A percentile compares a stretch with the other conserved stretches of the same genome.
Conservation (phyloP, 2,888 invertebrate genomes). For the Zygothrica quintamaculata region DNA sequence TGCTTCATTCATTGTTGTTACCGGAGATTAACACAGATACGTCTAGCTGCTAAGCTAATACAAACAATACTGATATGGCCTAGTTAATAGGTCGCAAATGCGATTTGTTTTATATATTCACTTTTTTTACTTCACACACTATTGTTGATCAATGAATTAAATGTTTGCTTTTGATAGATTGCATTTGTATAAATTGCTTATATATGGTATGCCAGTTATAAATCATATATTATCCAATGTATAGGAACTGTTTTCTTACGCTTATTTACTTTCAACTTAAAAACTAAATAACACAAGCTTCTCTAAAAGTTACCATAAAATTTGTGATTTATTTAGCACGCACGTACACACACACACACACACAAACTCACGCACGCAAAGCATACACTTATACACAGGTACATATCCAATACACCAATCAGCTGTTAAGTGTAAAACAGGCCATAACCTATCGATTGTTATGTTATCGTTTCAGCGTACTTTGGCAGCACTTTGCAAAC, state of each 20-base stretch:
- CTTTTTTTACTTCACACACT: conserved; percentile 2
- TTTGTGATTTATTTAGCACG: conserved; percentile 37
- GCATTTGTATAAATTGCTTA: neutral
- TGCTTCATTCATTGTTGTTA: conserved; percentile 68
- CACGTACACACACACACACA: conserved; percentile 13
- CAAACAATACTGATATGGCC: conserved; percentile 61
- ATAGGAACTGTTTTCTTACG: conserved; percentile 50
- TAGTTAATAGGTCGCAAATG: conserved; percentile 11
- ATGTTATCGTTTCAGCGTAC: conserved; percentile 15
- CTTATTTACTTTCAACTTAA: conserved; percentile 42
- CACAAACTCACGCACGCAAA: conserved; percentile 4
- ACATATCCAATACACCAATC: conserved; percentile 27
- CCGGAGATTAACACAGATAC: conserved; percentile 31
- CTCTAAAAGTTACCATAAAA: conserved; percentile 32
- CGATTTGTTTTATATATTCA: conserved; percentile 12
- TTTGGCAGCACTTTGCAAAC: conserved; percentile 25
- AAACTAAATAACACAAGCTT: conserved; percentile 40
- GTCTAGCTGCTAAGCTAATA: conserved; percentile 42
- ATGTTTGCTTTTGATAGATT: conserved; percentile 20
- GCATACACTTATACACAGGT: conserved; percentile 18
- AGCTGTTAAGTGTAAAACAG: conserved; percentile 46
- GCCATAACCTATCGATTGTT: conserved; percentile 41
- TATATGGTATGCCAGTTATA: neutral
- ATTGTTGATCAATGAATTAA: conserved; percentile 60
- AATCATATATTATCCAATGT: conserved; percentile 1